Conservation (phyloP, 2,888 invertebrate genomes). For the Falcaria lacertinaria region DNA sequence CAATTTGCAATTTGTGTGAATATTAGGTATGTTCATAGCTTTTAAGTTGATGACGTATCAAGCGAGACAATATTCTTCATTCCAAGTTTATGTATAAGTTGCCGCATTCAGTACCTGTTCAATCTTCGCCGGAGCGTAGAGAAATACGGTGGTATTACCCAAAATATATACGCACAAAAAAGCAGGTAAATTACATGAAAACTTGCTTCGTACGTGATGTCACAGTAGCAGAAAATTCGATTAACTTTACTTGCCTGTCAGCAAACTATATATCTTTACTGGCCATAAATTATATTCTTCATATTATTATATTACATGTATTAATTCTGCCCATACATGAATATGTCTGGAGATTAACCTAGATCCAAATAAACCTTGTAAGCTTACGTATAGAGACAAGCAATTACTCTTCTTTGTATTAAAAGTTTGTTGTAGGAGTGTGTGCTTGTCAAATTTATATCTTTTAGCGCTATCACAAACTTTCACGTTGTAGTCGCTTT, state of each 20-base stretch:
- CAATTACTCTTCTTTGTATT: conserved; percentile 4
- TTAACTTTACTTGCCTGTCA: conserved; percentile 56
- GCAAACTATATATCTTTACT: conserved; percentile 52
- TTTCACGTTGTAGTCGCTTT: conserved; percentile 24
- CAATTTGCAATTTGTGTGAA: not conserved
- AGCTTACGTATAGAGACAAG: conserved; percentile 1
- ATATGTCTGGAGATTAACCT: conserved; percentile 7
- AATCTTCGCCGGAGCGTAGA: conserved; percentile 55
- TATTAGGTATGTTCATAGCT: not conserved
- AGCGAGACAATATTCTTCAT: conserved; percentile 27
- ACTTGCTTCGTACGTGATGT: conserved; percentile 51
- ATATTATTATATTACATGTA: conserved; percentile 43
- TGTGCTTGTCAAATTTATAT: conserved; percentile 7
- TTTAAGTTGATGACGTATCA: conserved; percentile 20
- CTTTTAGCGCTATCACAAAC: conserved; percentile 7
- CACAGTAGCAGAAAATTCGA: conserved; percentile 64
- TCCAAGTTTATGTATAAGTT: conserved; percentile 37
- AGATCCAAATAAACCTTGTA: conserved; percentile 1
- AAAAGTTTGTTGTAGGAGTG: conserved; percentile 6
- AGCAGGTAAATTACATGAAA: conserved; percentile 58
- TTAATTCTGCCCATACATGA: conserved; percentile 26
- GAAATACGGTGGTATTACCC: conserved; percentile 60
- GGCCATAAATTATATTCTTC: conserved; percentile 47
- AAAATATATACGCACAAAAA: conserved; percentile 50
- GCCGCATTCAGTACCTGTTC: conserved; percentile 52